phyloP scores from a whole-genome alignment of 1,140 invertebrate species.

The Lepeophtheirus salmonis region DNA sequence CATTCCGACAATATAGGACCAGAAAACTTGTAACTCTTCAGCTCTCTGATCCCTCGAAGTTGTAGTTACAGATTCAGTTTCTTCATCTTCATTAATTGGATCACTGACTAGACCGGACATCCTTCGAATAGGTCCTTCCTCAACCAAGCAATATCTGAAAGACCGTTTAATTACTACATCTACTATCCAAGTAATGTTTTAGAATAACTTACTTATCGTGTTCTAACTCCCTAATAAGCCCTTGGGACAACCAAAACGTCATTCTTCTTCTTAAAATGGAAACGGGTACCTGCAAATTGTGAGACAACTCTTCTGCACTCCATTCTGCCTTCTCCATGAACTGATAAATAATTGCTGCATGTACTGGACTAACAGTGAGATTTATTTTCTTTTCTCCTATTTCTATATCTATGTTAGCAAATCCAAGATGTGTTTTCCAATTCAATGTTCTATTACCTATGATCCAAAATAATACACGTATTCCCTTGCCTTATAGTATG shows the following conservation, averaged over 20 bases:
- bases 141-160: conserved; percentile 1
- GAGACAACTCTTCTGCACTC: conserved; percentile 51
- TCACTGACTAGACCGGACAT: not conserved
- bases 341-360: conserved; percentile 82
- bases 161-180: not conserved
- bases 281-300: conserved; percentile 59
- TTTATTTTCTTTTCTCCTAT: conserved; percentile 57
- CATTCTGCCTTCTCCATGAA: conserved; percentile 66
- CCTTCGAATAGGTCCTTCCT: conserved; percentile 5
- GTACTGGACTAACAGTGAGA: conserved; percentile 69
- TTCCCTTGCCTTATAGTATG: not conserved
- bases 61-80: conserved; percentile 75
- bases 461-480: not conserved
- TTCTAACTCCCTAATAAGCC: conserved; percentile 18
- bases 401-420: conserved; percentile 77
- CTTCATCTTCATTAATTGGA: conserved; percentile 58
- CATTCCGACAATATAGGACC: conserved; percentile 93
- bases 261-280: conserved; percentile 63
- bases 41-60: conserved; percentile 77
- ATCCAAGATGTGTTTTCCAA: conserved; percentile 83
- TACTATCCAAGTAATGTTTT: no score
- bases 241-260: conserved; percentile 66
- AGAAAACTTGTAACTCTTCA: conserved; percentile 63
- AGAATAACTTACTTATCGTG: conserved; percentile 7
- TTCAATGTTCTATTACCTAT: conserved; percentile 59